A percentile compares a stretch with the other conserved stretches of the same genome.
These are phyloP conservation scores for Calyptomena viridis DNA, from an alignment of 2,113 vertebrate species.

Conservation along the genomic window DNA sequence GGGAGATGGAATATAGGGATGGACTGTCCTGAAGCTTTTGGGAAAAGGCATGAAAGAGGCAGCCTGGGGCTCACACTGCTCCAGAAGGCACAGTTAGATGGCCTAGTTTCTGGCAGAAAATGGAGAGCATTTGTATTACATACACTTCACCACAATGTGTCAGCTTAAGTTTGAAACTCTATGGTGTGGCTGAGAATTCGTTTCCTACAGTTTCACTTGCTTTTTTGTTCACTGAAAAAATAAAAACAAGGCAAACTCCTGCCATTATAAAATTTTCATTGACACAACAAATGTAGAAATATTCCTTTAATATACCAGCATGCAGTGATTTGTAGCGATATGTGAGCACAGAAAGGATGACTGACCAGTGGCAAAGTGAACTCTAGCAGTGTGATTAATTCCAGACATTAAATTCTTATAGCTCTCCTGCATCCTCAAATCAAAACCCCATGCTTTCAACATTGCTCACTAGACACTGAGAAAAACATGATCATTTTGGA, in stretches of 20 bases:
- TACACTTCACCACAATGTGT: background rate
- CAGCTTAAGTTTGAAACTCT: background rate
- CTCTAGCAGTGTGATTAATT: slow-evolving; percentile 1
- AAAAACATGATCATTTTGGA: slow-evolving; percentile 41
- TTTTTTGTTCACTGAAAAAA: background rate
- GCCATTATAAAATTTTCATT: background rate
- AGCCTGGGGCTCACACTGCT: background rate
- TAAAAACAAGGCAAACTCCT: background rate
- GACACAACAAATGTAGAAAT: background rate
- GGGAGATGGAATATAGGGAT: background rate
- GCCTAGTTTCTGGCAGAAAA: background rate
- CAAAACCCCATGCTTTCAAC: slow-evolving; percentile 14
- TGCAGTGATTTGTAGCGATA: background rate
- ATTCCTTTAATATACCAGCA: background rate
- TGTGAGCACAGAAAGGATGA: background rate
- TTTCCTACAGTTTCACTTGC: background rate
- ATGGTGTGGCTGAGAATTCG: fast-evolving
- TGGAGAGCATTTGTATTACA: background rate
- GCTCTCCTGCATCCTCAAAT: background rate
- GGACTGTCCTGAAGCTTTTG: background rate
- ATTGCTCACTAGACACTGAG: slow-evolving; percentile 22
- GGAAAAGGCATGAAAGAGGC: background rate
- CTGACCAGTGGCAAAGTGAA: background rate
- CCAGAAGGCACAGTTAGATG: background rate
- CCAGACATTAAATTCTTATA: background rate